Evolutionary conservation across 2,113 vertebrate genomes (phyloP), one percentile per base, ranked within the genome.

Genomic region (Dasyprocta punctata): DNA sequence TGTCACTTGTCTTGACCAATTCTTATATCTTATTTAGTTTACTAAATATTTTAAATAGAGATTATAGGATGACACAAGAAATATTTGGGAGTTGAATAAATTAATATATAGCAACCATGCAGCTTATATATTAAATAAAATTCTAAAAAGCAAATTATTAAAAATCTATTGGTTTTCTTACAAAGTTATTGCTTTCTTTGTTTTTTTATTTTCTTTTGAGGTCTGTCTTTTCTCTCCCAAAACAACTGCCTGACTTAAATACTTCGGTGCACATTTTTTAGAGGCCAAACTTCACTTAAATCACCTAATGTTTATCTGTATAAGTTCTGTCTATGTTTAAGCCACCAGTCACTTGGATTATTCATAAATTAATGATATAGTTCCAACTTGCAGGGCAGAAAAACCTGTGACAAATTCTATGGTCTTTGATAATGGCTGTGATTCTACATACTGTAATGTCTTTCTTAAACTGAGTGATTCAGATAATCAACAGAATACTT

Each of bases 381-480:
- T 73, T 69, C 69, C 86, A 90, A 19, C 8, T 89, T 91, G 13
- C 1, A 60, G 60, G 30, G 38, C 52, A 86, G 77, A 95, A 93
- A 47, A 94, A 75, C 20, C 24, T 20, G 78, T n/a, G n/a, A 91
- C 52, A 12, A 16, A 60, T 22, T 94, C 69, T 9, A 20, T 58
- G 54, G 30, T 61, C 38, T 87, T 52, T 49, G 26, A 3, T 60
- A 85, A 94, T 52, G 47, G 60, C n/a, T 71, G 28, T 38, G n/a
- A 86, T 78, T 44, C 36, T 65, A 54, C 0, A 1, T 73, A 26
- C 56, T 92, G 26, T 33, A 81, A 60, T 41, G 3, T 54, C 73
- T 96, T 87, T 69, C 85, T 83, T 86, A 91, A 92, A 3, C 11
- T 96, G 60, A 97, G 49, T 90, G 65, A 93, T 82, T 97, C 81